A percentile compares a stretch with the other conserved stretches of the same genome.
Evolutionary conservation across 1,140 invertebrate species (phyloP).

Genomic region (Leguminivora glycinivorella): DNA sequence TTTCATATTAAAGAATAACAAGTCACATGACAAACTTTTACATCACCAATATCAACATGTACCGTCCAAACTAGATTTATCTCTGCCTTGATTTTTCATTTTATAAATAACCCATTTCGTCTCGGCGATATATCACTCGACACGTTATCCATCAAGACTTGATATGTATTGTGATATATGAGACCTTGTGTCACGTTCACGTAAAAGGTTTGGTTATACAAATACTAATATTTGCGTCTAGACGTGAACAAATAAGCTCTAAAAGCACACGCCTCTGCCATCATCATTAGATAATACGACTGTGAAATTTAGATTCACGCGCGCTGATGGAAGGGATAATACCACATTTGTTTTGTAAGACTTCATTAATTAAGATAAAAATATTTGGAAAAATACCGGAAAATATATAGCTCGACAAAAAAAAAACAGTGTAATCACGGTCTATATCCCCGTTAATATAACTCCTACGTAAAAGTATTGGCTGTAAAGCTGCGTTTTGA

Average conservation of each 20-base stretch:
- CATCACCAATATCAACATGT: background rate
- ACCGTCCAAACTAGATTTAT: background rate
- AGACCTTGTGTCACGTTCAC: background rate
- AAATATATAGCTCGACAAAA: too few species aligned
- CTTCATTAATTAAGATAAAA: background rate
- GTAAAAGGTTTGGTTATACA: conserved; percentile 17
- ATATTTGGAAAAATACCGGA: too few species aligned
- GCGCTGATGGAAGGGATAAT: background rate
- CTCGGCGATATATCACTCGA: conserved; percentile 1
- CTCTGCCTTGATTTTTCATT: conserved; percentile 16
- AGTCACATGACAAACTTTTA: too few species aligned
- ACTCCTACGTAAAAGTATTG: too few species aligned
- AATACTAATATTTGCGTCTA: conserved; percentile 8
- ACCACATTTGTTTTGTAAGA: background rate
- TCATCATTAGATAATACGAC: conserved; percentile 23
- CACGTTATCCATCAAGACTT: conserved; percentile 27
- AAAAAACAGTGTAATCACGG: too few species aligned
- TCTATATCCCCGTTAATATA: too few species aligned
- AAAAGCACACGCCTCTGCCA: conserved; percentile 9
- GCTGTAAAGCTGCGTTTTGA: too few species aligned
- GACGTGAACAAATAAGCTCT: conserved; percentile 9
- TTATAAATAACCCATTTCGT: conserved; percentile 3
- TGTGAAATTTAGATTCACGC: conserved; percentile 15
- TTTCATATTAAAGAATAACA: too few species aligned
- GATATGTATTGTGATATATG: conserved; percentile 21